Evolutionary conservation across 1,140 invertebrate genomes (phyloP).

Genomic region (Brachystomella parvula): DNA sequence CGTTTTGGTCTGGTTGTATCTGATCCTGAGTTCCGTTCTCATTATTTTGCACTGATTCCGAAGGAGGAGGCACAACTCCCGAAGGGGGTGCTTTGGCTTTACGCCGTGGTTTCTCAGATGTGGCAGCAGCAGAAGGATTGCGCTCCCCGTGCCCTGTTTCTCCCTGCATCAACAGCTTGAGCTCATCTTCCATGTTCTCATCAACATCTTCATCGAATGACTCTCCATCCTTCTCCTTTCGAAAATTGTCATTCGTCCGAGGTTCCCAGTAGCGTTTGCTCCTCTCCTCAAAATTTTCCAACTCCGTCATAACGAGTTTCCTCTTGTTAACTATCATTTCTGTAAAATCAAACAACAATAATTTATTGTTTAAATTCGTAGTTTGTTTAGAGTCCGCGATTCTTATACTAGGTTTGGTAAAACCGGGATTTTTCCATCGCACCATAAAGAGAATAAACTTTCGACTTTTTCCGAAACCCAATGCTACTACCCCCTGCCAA

Average conservation of each 20-base stretch:
- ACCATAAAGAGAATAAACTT: too few relatives aligned
- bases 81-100: not conserved
- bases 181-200: slow-evolving; percentile 39
- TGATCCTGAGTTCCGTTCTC: not conserved
- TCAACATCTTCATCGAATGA: too few relatives aligned
- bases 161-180: slow-evolving; percentile 36
- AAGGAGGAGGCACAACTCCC: not conserved
- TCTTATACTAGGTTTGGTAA: too few relatives aligned
- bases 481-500: too few relatives aligned
- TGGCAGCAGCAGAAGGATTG: not conserved
- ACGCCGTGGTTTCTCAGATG: not conserved
- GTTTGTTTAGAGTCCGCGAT: too few relatives aligned
- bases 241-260: slow-evolving; percentile 12
- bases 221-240: slow-evolving; percentile 22
- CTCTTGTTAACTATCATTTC: slow-evolving; percentile 48
- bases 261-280: slow-evolving; percentile 38
- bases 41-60: not conserved
- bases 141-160: not conserved
- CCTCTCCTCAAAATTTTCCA: slow-evolving; percentile 41
- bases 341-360: slow-evolving; percentile 32
- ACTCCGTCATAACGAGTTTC: slow-evolving; percentile 46
- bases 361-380: too few relatives aligned
- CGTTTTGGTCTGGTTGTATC: not conserved
- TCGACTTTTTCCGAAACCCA: too few relatives aligned
- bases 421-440: too few relatives aligned